phyloP scores from a whole-genome alignment of 1,140 invertebrate species.

The Papilio aristodemus region DNA sequence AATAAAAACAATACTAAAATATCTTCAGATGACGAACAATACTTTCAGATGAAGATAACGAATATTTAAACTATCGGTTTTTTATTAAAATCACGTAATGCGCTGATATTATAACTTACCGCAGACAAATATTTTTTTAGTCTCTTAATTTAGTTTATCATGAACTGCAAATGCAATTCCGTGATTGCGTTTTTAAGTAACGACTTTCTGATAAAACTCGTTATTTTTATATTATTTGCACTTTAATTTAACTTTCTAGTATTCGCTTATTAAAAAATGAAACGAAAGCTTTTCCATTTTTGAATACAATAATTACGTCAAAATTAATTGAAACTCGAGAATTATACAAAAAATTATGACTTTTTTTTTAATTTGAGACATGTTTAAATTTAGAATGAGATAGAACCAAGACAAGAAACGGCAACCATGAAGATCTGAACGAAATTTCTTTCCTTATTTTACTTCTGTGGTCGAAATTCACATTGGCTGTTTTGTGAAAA shows the following conservation, averaged over 20 bases:
- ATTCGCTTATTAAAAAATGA: constrained; percentile 8
- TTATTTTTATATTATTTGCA: constrained; percentile 25
- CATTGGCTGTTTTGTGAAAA: constrained; percentile 10
- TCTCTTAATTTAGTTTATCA: constrained; percentile 24
- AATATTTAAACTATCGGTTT: too few relatives aligned
- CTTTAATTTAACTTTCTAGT: constrained; percentile 23
- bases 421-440: background rate
- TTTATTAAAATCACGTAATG: background rate
- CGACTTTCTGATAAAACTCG: constrained; percentile 30
- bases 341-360: background rate
- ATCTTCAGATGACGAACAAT: too few relatives aligned
- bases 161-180: constrained; percentile 32
- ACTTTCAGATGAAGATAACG: too few relatives aligned
- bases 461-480: background rate
- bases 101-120: background rate
- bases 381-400: too few relatives aligned
- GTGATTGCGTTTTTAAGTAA: constrained; percentile 33
- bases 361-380: too few relatives aligned
- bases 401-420: too few relatives aligned
- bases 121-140: constrained; percentile 9
- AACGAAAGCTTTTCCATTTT: constrained; percentile 1
- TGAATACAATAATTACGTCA: background rate
- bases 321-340: background rate
- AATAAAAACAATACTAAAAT: too few relatives aligned
- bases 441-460: background rate